Evolutionary conservation across 2,888 invertebrate species (phyloP).

Genomic region (Sussaba pulchella): DNA sequence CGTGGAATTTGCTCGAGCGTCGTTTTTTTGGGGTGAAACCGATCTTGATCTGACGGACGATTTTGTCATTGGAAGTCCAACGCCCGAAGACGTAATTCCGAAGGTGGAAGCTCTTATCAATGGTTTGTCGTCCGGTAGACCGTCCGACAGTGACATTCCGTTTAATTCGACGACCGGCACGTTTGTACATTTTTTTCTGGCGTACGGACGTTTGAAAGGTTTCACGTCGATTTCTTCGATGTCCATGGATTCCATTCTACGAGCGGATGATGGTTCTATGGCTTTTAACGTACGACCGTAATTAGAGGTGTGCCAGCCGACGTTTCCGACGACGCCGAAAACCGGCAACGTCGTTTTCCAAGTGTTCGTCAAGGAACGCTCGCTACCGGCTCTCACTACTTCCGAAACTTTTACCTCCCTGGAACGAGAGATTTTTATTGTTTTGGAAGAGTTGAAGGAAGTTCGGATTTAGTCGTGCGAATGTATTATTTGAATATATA

Average conservation of each 20-base stretch:
- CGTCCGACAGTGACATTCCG: slow-evolving; percentile 45
- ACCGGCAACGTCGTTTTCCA: slow-evolving; percentile 66
- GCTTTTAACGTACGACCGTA: slow-evolving; percentile 29
- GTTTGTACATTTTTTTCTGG: slow-evolving; percentile 7
- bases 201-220: neutral
- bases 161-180: slow-evolving; percentile 52
- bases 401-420: slow-evolving; percentile 68
- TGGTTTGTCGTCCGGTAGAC: slow-evolving; percentile 6
- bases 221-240: slow-evolving; percentile 57
- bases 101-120: slow-evolving; percentile 55
- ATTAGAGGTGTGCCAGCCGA: slow-evolving; percentile 41
- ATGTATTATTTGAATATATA: no score
- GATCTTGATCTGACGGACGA: slow-evolving; percentile 52
- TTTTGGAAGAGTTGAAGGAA: no score
- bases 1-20: neutral
- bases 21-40: slow-evolving; percentile 47
- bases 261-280: slow-evolving; percentile 7
- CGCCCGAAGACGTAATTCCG: neutral
- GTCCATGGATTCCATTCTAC: slow-evolving; percentile 64
- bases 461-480: no score
- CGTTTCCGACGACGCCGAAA: slow-evolving; percentile 36
- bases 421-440: neutral
- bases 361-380: slow-evolving; percentile 51
- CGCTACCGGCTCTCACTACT: slow-evolving; percentile 46
- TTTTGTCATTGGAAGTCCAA: neutral